Evolutionary conservation across 1,140 invertebrate genomes (phyloP).

Genomic region (Pachypeltis micranthus): DNA sequence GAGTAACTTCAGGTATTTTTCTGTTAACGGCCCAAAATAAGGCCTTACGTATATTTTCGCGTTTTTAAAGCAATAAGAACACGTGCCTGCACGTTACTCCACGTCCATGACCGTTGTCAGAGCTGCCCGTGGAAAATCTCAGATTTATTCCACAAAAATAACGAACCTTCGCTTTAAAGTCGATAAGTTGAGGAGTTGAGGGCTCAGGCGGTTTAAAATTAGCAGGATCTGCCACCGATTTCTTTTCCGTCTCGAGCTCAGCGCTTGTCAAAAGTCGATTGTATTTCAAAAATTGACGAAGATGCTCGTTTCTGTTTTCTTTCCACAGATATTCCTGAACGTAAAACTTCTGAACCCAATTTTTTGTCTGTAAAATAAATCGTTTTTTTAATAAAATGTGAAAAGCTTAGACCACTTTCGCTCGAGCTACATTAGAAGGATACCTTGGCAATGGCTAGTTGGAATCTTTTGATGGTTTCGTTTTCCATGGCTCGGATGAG

Average conservation of each 20-base stretch:
- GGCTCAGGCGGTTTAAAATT: slow-evolving; percentile 28
- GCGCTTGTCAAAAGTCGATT: slow-evolving; percentile 44
- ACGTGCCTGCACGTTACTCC: no score
- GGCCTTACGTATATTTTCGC: no score
- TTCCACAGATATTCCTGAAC: slow-evolving; percentile 51
- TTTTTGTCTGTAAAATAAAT: no score
- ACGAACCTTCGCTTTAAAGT: slow-evolving; percentile 46
- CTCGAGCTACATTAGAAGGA: no score
- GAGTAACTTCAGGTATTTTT: no score
- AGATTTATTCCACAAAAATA: background rate
- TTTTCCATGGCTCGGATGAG: slow-evolving; percentile 18
- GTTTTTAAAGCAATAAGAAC: no score
- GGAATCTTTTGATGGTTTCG: slow-evolving; percentile 18
- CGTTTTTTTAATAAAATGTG: no score
- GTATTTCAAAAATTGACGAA: slow-evolving; percentile 52
- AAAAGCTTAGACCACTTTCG: no score
- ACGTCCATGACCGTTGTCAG: no score
- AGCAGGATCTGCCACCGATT: slow-evolving; percentile 33
- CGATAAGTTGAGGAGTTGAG: slow-evolving; percentile 40
- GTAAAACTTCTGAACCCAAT: slow-evolving; percentile 24
- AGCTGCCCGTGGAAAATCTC: no score
- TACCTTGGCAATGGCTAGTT: slow-evolving; percentile 19
- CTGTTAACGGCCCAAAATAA: no score
- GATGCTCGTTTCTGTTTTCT: slow-evolving; percentile 46
- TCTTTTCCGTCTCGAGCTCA: slow-evolving; percentile 41